Base-by-base conservation (phyloP, 1,140 invertebrate species). In the Battus philenor region DNA sequence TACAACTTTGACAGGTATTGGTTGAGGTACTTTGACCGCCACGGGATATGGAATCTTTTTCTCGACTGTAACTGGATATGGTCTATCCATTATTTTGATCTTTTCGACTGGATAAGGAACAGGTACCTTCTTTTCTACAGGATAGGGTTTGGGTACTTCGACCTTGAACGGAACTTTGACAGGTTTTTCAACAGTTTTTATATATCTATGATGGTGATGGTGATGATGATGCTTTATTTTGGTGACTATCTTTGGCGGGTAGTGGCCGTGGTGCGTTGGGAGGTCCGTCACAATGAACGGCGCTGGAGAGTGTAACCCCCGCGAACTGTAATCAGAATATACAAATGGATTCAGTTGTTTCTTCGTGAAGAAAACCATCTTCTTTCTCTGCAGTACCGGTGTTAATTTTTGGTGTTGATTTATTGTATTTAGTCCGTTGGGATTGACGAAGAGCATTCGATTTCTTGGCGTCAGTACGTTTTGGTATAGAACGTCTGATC, bases 41-140 rank as follows among this genome's bases (percentile, higher is more conserved):
- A 91, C 88, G 0, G 90, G 87, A 63, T 89, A 90, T 1, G 90
- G 90, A 1, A 91, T 86, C 62, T 88, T 90, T 62, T 90, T 90
- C 52, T 91, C 91, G 0, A 91, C 89, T 6, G 82, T 84, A 0
- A 92, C 89, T 2, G 87, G 86, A 44, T 88, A 88, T 0, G 90
- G 88, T 59, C 91, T 91, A 54, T 92, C 90, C 0, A 92, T 86
- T 1, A 89, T 73, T 57, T 91, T 90, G 6, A 90, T 80, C 67
- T 90, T 90, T 53, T 91, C 89, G 11, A 91, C 89, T 0, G 90
- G 86, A 36, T 90, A 65, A 0, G 90, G 87, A 38, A 90, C 67
- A 3, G 89, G 88, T 0, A 91, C 88, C 68, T 89, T 89, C 68
- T 90, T 90, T 55, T 92, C 90, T 0, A 91, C 86, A 0, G 81